These are phyloP conservation scores for Dasyornis broadbenti DNA, from an alignment of 2,113 vertebrate genomes.

Conservation along the genomic window DNA sequence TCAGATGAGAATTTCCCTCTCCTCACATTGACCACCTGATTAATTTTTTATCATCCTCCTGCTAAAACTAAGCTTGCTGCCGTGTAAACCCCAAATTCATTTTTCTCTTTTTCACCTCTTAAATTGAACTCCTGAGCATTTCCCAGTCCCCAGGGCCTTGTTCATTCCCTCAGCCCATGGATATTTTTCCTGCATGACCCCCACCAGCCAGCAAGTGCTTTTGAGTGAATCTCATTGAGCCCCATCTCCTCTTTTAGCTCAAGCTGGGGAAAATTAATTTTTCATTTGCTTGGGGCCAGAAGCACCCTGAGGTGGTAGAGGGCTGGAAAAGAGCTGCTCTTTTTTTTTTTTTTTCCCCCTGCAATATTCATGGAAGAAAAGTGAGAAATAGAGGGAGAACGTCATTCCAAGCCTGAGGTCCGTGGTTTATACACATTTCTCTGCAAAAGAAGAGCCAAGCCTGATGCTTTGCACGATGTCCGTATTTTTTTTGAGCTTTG, in stretches of 20 bases:
- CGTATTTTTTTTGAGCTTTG: neutral
- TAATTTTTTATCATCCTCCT: neutral
- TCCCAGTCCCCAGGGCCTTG: neutral
- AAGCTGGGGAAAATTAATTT: neutral
- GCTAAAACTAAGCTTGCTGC: neutral
- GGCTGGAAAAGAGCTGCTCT: neutral
- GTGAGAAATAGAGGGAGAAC: neutral
- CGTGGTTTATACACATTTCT: rapidly evolving
- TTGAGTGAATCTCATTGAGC: neutral
- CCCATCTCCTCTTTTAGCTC: neutral
- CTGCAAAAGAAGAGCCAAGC: neutral
- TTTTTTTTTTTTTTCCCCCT: neutral
- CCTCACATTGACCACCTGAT: neutral
- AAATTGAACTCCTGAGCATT: neutral
- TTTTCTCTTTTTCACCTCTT: neutral
- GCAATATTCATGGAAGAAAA: neutral
- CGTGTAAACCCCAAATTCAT: neutral
- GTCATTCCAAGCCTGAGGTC: no score
- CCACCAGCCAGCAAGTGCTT: rapidly evolving
- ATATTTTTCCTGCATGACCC: neutral
- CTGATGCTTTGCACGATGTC: neutral
- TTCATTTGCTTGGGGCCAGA: neutral
- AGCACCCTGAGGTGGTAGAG: neutral
- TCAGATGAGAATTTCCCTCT: neutral
- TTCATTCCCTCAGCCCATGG: neutral